phyloP scores from a whole-genome alignment of 2,888 invertebrate species.

The Melinopterus prodromus region DNA sequence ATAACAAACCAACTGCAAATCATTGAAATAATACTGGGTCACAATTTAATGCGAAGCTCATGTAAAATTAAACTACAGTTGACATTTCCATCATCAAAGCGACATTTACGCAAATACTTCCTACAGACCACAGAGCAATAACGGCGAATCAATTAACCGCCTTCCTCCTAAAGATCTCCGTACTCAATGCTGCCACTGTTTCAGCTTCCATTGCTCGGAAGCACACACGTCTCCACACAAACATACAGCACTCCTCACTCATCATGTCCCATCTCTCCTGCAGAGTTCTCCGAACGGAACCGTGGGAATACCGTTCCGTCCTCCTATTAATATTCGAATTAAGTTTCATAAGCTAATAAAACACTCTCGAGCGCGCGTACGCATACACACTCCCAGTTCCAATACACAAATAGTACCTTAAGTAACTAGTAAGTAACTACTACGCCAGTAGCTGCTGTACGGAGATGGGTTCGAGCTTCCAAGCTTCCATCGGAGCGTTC shows the following conservation, averaged over 20 bases:
- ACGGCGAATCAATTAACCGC: slow-evolving; percentile 17
- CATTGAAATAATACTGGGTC: too few species aligned
- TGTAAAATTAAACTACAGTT: not conserved
- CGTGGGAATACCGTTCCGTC: slow-evolving; percentile 45
- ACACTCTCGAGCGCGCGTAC: not conserved
- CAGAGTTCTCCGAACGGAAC: slow-evolving; percentile 16
- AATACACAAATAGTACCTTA: slow-evolving; percentile 6
- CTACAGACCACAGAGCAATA: slow-evolving; percentile 4
- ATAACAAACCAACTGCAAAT: too few species aligned
- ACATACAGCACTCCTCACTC: not conserved
- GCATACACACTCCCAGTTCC: not conserved
- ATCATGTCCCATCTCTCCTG: slow-evolving; percentile 12
- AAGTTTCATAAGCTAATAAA: slow-evolving; percentile 32
- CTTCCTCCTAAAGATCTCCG: not conserved
- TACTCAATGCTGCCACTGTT: slow-evolving; percentile 9
- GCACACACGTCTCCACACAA: slow-evolving; percentile 14
- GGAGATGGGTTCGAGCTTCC: not conserved
- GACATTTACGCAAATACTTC: not conserved
- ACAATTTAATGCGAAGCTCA: not conserved
- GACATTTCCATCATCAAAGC: not conserved
- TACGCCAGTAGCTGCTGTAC: not conserved
- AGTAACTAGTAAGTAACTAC: not conserved
- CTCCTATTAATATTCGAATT: slow-evolving; percentile 44
- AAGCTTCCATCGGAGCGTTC: not conserved
- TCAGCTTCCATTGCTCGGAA: slow-evolving; percentile 6